A percentile compares a stretch with the other conserved stretches of the same genome.
Evolutionary conservation across 2,113 vertebrate genomes (phyloP).

Genomic region (Microtus ochrogaster): DNA sequence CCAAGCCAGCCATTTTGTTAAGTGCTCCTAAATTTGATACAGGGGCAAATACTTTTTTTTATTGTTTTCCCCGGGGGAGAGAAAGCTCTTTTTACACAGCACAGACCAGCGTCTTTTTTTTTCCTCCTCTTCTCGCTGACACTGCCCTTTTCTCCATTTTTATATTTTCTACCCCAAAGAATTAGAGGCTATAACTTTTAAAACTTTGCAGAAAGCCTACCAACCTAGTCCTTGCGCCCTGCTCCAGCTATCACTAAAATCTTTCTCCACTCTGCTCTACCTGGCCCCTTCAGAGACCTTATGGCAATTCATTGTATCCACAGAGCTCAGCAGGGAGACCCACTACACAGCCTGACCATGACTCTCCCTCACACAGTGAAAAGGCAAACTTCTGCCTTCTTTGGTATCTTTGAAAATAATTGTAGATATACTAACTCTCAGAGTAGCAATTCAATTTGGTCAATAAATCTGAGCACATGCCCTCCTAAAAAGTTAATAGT

Average conservation of each 20-base stretch:
- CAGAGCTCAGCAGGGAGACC: background rate
- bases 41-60: slow-evolving; percentile 61
- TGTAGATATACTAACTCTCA: slow-evolving; percentile 7
- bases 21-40: slow-evolving; percentile 70
- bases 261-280: background rate
- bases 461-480: background rate
- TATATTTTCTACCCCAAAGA: slow-evolving; percentile 31
- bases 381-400: slow-evolving; percentile 25
- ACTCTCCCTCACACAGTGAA: background rate
- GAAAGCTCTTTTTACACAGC: slow-evolving; percentile 45
- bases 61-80: slow-evolving; percentile 56
- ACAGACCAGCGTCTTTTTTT: background rate
- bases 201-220: slow-evolving; percentile 9
- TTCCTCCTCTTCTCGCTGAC: slow-evolving; percentile 20
- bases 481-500: slow-evolving; percentile 48
- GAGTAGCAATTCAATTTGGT: slow-evolving; percentile 22
- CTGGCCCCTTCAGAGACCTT: background rate
- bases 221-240: slow-evolving; percentile 17
- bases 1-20: slow-evolving; percentile 63
- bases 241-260: slow-evolving; percentile 25
- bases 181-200: slow-evolving; percentile 43
- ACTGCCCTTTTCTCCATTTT: background rate
- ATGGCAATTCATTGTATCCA: background rate
- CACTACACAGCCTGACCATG: background rate
- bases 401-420: slow-evolving; percentile 33